phyloP scores from a whole-genome alignment of 2,888 invertebrate genomes.

The Piscicola geometra region DNA sequence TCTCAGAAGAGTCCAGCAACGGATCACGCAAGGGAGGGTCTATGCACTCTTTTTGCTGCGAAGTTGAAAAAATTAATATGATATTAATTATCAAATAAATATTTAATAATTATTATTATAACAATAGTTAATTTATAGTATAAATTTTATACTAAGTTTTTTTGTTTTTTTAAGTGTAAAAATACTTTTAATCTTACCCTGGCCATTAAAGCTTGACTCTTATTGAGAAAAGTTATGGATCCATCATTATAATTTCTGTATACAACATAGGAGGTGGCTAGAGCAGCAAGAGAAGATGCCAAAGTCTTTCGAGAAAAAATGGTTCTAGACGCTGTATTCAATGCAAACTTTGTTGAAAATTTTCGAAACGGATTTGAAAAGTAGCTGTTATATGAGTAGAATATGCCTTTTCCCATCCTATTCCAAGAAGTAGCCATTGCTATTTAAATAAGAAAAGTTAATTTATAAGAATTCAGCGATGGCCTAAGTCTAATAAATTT shows the following conservation, averaged over 20 bases:
- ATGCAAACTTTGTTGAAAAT: neutral
- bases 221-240: neutral
- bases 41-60: neutral
- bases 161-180: no score
- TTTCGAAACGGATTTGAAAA: neutral
- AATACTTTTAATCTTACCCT: no score
- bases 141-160: no score
- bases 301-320: neutral
- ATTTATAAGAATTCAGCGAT: no score
- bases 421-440: neutral
- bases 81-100: no score
- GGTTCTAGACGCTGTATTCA: neutral
- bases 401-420: neutral
- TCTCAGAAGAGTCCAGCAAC: neutral
- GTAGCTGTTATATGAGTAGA: neutral
- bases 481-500: no score
- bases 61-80: no score
- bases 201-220: neutral
- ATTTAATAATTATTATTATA: neutral
- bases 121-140: neutral
- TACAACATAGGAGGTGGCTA: slow-evolving; percentile 4
- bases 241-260: neutral
- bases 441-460: neutral
- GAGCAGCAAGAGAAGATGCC: neutral
- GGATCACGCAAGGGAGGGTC: slow-evolving; percentile 9